Percentiles rank a stretch among this genome's conserved stretches.
Evolutionary conservation across 2,888 invertebrate species (phyloP).

Genomic region (Anarsia innoxiella): DNA sequence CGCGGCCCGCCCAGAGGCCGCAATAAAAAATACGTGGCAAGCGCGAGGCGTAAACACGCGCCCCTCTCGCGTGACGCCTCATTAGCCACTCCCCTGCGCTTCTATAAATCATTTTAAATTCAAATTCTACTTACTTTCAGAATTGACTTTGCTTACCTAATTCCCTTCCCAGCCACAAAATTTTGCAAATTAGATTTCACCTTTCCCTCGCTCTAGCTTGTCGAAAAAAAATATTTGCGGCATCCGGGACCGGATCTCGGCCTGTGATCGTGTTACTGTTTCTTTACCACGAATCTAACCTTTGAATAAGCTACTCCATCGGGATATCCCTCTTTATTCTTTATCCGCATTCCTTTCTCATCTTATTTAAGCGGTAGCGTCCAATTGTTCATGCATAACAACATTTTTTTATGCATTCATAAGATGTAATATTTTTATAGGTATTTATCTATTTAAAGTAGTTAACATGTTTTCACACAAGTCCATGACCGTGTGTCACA

Average conservation of each 20-base stretch:
- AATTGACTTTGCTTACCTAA: constrained; percentile 71
- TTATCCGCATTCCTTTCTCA: constrained; percentile 12
- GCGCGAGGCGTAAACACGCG: constrained; percentile 61
- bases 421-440: constrained; percentile 2
- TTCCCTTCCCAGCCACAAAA: constrained; percentile 61
- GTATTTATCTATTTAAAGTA: too few relatives aligned
- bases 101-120: constrained; percentile 75
- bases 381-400: constrained; percentile 11
- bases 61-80: constrained; percentile 72
- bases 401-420: too few relatives aligned
- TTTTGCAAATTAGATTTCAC: constrained; percentile 69
- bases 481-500: constrained; percentile 2
- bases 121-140: constrained; percentile 71
- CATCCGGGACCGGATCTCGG: constrained; percentile 45
- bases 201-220: constrained; percentile 44
- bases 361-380: too few relatives aligned
- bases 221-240: constrained; percentile 50
- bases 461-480: constrained; percentile 4
- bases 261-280: constrained; percentile 37
- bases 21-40: constrained; percentile 48
- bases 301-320: constrained; percentile 28
- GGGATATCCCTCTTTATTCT: constrained; percentile 18
- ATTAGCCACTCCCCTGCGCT: constrained; percentile 70
- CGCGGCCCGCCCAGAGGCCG: constrained; percentile 49
- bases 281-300: constrained; percentile 31